A percentile compares a stretch with the other conserved stretches of the same genome.
phyloP scores from a whole-genome alignment of 2,888 invertebrate genomes.

The Villa cingulata region DNA sequence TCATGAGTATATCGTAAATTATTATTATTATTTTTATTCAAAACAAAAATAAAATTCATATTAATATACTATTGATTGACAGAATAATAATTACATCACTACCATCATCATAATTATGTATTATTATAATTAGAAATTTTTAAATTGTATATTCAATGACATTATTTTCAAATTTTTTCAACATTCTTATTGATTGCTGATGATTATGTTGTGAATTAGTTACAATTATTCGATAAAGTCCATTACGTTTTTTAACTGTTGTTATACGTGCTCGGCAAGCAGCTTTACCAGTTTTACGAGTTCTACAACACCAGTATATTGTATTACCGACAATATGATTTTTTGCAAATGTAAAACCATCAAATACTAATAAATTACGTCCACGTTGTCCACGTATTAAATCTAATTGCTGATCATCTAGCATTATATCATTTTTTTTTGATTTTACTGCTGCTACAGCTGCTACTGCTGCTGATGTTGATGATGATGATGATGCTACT shows the following conservation, averaged over 20 bases:
- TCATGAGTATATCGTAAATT: too few relatives aligned
- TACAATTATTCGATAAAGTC: constrained; percentile 26
- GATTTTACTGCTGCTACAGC: too few relatives aligned
- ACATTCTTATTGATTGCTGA: constrained; percentile 23
- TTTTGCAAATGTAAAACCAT: constrained; percentile 31
- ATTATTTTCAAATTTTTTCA: constrained; percentile 16
- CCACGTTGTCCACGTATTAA: constrained; percentile 32
- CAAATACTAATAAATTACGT: constrained; percentile 25
- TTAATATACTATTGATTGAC: too few relatives aligned
- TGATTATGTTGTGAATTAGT: constrained; percentile 32
- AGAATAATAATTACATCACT: too few relatives aligned
- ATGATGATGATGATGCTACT: too few relatives aligned
- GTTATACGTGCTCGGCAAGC: constrained; percentile 29
- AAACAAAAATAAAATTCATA: too few relatives aligned
- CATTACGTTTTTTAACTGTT: constrained; percentile 22
- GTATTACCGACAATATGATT: constrained; percentile 27
- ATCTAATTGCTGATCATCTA: constrained; percentile 20
- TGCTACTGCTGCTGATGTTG: too few relatives aligned
- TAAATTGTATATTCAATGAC: too few relatives aligned
- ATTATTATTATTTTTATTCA: too few relatives aligned
- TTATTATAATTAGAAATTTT: too few relatives aligned
- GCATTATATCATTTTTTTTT: background rate
- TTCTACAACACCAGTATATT: constrained; percentile 34
- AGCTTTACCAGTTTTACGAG: constrained; percentile 23
- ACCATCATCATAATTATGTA: too few relatives aligned